phyloP scores from a whole-genome alignment of 2,888 invertebrate species.

The Leptinotarsa haldemani region DNA sequence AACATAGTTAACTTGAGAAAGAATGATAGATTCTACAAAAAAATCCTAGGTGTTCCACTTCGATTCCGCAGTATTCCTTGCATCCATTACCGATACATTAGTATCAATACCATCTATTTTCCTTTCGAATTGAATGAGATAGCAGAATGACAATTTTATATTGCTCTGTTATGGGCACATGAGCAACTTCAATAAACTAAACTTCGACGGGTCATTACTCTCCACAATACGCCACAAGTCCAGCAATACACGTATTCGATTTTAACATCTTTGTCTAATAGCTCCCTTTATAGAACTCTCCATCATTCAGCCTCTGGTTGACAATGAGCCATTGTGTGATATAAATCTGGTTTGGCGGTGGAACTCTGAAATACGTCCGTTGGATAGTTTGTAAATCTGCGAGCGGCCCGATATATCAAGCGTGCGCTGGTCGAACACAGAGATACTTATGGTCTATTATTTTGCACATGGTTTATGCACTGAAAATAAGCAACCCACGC shows the following conservation, averaged over 20 bases:
- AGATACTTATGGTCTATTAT: conserved; percentile 59
- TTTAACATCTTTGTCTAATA: conserved; percentile 47
- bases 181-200: conserved; percentile 20
- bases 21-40: background rate
- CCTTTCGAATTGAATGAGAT: conserved; percentile 18
- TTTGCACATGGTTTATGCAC: conserved; percentile 57
- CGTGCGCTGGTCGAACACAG: conserved; percentile 41
- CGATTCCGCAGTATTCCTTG: background rate
- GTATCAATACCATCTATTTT: conserved; percentile 12
- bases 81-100: conserved; percentile 6
- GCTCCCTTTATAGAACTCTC: conserved; percentile 49
- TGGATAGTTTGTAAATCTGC: conserved; percentile 38
- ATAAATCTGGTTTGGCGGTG: conserved; percentile 31
- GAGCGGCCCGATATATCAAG: conserved; percentile 49
- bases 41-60: background rate
- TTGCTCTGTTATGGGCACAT: conserved; percentile 19
- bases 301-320: conserved; percentile 49
- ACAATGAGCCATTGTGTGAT: conserved; percentile 51
- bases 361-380: conserved; percentile 39
- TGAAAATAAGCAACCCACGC: conserved; percentile 56
- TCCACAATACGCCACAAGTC: conserved; percentile 37
- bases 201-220: conserved; percentile 20
- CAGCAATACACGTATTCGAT: conserved; percentile 33
- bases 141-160: conserved; percentile 17
- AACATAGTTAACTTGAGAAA: background rate